Conservation (phyloP, 2,797 vertebrate genomes). For the Xiphorhynchus erythropygius region DNA sequence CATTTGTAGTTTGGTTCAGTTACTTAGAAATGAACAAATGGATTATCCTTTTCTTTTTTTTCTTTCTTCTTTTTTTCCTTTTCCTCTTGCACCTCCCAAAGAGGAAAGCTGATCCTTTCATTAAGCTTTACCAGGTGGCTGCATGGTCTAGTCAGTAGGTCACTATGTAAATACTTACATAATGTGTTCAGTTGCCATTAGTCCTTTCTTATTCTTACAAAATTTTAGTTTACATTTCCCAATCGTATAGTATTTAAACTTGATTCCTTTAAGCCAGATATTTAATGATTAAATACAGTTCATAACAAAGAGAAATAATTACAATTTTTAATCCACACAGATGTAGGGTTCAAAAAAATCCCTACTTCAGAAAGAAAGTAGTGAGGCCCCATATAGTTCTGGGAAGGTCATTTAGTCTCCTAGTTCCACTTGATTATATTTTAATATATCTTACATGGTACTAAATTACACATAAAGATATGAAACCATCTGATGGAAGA, state of each 20-base stretch:
- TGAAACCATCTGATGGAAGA: background rate
- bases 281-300: background rate
- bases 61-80: background rate
- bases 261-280: background rate
- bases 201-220: background rate
- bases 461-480: background rate
- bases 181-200: background rate
- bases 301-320: background rate
- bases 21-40: background rate
- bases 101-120: slow-evolving; percentile 15
- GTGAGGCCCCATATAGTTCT: background rate
- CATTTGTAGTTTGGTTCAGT: background rate
- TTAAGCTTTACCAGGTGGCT: slow-evolving; percentile 42
- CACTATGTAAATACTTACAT: slow-evolving; percentile 25
- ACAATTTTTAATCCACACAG: background rate
- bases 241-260: background rate
- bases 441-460: background rate
- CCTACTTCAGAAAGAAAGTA: background rate
- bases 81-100: background rate
- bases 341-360: background rate
- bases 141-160: background rate
- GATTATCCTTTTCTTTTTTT: background rate
- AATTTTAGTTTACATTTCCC: background rate
- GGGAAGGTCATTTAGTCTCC: background rate
- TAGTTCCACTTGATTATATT: background rate